Conservation (phyloP, 2,888 invertebrate genomes). For the Atrina japonica region DNA sequence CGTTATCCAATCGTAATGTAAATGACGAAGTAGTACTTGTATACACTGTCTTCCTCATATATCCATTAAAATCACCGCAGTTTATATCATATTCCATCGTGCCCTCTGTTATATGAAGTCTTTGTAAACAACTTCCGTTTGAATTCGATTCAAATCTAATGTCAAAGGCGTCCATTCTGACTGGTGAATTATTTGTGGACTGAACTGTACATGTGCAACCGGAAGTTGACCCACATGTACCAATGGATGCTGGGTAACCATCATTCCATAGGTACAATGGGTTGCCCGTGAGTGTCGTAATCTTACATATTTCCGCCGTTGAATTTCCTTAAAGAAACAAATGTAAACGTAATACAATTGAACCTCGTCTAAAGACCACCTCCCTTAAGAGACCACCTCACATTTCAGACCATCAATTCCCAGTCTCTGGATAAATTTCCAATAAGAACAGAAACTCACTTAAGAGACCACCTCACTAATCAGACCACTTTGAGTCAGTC, state of each 20-base stretch:
- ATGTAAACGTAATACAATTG: too few species aligned
- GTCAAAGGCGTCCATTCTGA: slow-evolving; percentile 17
- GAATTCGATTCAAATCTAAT: slow-evolving; percentile 2
- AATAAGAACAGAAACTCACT: too few species aligned
- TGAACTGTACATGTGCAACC: slow-evolving; percentile 24
- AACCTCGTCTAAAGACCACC: too few species aligned
- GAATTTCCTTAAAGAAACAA: too few species aligned
- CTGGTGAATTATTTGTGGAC: slow-evolving; percentile 7
- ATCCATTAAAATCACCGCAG: slow-evolving; percentile 29
- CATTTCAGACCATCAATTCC: too few species aligned
- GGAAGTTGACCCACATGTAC: slow-evolving; percentile 14
- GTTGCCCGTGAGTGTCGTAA: not conserved
- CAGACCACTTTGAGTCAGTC: too few species aligned
- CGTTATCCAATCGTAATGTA: slow-evolving; percentile 18
- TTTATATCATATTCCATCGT: slow-evolving; percentile 8
- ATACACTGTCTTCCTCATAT: not conserved
- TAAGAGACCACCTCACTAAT: too few species aligned
- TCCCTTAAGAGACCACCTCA: too few species aligned
- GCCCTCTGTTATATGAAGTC: slow-evolving; percentile 24
- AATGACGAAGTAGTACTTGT: slow-evolving; percentile 10
- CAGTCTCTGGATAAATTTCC: too few species aligned
- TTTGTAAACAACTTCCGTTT: slow-evolving; percentile 15
- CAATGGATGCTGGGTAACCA: slow-evolving; percentile 10
- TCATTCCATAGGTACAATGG: slow-evolving; percentile 26
- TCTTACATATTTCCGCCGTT: too few species aligned